Conservation (phyloP, 1,140 invertebrate species). For the Penaeus chinensis region DNA sequence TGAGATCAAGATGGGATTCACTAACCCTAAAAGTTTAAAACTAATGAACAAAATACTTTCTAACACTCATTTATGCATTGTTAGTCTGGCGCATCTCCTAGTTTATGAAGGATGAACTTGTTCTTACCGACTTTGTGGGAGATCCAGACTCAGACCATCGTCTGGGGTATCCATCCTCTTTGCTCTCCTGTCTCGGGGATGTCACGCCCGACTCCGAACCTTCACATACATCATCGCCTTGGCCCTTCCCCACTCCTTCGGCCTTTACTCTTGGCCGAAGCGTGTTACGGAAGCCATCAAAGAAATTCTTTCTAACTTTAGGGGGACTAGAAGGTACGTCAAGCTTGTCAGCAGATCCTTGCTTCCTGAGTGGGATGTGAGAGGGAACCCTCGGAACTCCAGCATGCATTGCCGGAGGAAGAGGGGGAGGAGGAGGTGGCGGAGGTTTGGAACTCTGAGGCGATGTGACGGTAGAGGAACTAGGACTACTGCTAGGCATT, state of each 20-base stretch:
- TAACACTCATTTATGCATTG: too few species aligned
- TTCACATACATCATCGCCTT: constrained; percentile 15
- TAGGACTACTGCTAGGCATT: too few species aligned
- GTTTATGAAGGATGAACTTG: constrained; percentile 40
- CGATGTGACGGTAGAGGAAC: constrained; percentile 3
- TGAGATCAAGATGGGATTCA: too few species aligned
- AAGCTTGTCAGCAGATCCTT: constrained; percentile 40
- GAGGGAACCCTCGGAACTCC: constrained; percentile 15
- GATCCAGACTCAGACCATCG: constrained; percentile 53
- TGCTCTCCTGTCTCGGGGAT: constrained; percentile 35
- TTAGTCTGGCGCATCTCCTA: neutral
- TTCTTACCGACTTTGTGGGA: constrained; percentile 52
- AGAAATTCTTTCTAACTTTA: constrained; percentile 48
- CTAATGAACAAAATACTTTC: too few species aligned
- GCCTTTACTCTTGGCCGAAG: constrained; percentile 42
- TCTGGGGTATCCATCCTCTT: constrained; percentile 36
- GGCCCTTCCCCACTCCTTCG: constrained; percentile 25
- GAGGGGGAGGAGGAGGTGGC: constrained; percentile 27
- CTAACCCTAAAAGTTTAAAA: too few species aligned
- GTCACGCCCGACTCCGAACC: constrained; percentile 12
- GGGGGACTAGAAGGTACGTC: constrained; percentile 51
- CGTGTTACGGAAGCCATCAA: constrained; percentile 57
- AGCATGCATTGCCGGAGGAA: neutral
- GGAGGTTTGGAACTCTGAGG: constrained; percentile 12
- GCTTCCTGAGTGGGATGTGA: constrained; percentile 32